Evolutionary conservation across 1,140 invertebrate species (phyloP).

Genomic region (Pseudomyrmex sp.): DNA sequence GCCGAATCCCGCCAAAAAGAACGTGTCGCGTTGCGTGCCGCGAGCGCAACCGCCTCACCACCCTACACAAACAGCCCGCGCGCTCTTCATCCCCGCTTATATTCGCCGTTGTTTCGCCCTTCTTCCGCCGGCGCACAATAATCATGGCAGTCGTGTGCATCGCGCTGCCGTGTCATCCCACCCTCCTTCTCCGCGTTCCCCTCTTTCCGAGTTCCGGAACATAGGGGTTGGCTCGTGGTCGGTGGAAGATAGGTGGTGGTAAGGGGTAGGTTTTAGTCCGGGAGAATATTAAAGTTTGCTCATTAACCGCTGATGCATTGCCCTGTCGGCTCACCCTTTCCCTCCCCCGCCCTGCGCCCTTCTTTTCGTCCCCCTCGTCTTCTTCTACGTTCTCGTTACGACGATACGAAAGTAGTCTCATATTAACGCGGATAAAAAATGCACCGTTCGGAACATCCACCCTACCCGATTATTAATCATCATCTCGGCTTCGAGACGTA

Average conservation of each 20-base stretch:
- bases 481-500: constrained; percentile 32
- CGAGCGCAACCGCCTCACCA: not conserved
- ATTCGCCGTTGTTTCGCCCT: constrained; percentile 43
- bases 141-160: constrained; percentile 67
- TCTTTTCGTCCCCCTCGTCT: constrained; percentile 24
- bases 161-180: constrained; percentile 54
- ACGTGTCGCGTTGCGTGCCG: constrained; percentile 20
- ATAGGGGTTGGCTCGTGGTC: constrained; percentile 63
- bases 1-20: constrained; percentile 31
- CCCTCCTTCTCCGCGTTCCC: not conserved
- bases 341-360: not conserved
- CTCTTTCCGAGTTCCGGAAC: constrained; percentile 26
- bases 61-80: not conserved
- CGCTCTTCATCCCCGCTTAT: constrained; percentile 7
- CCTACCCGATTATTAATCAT: constrained; percentile 51
- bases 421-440: constrained; percentile 63
- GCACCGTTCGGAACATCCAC: constrained; percentile 44
- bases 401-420: constrained; percentile 56
- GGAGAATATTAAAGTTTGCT: constrained; percentile 77
- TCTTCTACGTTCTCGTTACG: constrained; percentile 58
- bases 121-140: constrained; percentile 66
- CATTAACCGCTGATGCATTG: constrained; percentile 77
- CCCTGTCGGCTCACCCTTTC: constrained; percentile 56
- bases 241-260: constrained; percentile 63
- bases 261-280: constrained; percentile 66